Evolutionary conservation across 2,113 vertebrate genomes (phyloP).

Genomic region (Grammomys dolichurus): DNA sequence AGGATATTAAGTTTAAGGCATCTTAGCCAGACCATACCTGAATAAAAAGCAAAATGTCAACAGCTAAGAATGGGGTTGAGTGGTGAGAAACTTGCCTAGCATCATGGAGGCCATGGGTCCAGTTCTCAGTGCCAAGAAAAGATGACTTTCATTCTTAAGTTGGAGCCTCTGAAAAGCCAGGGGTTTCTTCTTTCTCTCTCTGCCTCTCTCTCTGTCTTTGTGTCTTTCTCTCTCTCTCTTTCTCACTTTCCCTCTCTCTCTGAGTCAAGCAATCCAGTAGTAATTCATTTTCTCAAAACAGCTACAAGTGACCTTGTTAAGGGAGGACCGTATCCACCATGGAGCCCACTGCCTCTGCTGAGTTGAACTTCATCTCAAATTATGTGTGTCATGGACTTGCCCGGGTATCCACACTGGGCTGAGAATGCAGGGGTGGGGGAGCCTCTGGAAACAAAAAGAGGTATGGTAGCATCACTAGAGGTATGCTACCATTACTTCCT

Average conservation of each 20-base stretch:
- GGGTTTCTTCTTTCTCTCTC: too few relatives aligned
- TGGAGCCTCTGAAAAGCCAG: neutral
- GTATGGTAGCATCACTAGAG: neutral
- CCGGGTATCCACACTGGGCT: neutral
- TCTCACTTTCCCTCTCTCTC: neutral
- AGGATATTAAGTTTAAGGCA: neutral
- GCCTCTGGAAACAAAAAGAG: neutral
- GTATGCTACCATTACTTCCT: neutral
- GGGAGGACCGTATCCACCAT: neutral
- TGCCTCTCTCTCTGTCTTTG: too few relatives aligned
- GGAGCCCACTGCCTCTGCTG: neutral
- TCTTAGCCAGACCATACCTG: neutral
- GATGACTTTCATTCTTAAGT: neutral
- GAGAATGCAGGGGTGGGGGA: neutral
- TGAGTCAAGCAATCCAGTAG: neutral
- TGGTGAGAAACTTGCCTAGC: neutral
- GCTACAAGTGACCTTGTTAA: neutral
- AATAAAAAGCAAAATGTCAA: neutral
- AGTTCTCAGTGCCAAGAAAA: neutral
- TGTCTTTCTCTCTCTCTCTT: too few relatives aligned
- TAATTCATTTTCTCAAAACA: slow-evolving; percentile 10
- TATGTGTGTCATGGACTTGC: neutral
- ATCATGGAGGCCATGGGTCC: neutral
- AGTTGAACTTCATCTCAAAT: neutral
- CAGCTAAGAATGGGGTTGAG: neutral